Conservation (phyloP, 2,797 vertebrate species). For the Danio tinwini region DNA sequence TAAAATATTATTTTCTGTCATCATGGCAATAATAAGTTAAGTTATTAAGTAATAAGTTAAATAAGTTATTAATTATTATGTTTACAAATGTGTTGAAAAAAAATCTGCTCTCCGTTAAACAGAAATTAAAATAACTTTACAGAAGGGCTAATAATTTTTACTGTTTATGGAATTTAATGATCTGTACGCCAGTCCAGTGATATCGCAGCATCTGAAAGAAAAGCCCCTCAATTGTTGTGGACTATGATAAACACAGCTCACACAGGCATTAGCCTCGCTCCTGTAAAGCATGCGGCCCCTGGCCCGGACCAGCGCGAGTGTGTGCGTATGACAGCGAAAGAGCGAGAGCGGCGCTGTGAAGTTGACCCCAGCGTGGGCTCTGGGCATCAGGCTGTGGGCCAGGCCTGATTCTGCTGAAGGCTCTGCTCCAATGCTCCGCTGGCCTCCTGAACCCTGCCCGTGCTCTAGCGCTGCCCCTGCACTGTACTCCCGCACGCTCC, state of each 20-base stretch:
- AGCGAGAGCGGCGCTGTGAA: conserved; percentile 60
- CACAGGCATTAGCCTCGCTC: conserved; percentile 53
- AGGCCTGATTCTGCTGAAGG: conserved; percentile 63
- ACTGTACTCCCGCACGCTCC: background rate
- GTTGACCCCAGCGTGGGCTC: conserved; percentile 70
- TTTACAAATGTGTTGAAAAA: too few relatives aligned
- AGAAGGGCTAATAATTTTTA: too few relatives aligned
- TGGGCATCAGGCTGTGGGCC: conserved; percentile 70
- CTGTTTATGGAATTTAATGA: conserved; percentile 73
- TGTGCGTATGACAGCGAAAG: conserved; percentile 20
- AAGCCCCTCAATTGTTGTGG: conserved; percentile 26
- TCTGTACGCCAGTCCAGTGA: conserved; percentile 66
- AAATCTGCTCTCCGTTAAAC: too few relatives aligned
- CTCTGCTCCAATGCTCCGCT: conserved; percentile 70
- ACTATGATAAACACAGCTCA: conserved; percentile 29
- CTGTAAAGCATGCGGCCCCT: conserved; percentile 29
- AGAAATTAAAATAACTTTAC: too few relatives aligned
- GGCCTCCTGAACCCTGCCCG: conserved; percentile 71
- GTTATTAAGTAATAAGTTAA: too few relatives aligned
- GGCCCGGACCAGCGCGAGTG: conserved; percentile 7
- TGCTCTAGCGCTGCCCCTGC: conserved; percentile 69
- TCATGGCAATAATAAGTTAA: too few relatives aligned
- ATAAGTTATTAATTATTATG: too few relatives aligned
- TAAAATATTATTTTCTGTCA: too few relatives aligned
- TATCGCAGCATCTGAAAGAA: conserved; percentile 39